A percentile compares a stretch with the other conserved stretches of the same genome.
Conservation (phyloP, 2,888 invertebrate species). For the Stenodema calcarata region DNA sequence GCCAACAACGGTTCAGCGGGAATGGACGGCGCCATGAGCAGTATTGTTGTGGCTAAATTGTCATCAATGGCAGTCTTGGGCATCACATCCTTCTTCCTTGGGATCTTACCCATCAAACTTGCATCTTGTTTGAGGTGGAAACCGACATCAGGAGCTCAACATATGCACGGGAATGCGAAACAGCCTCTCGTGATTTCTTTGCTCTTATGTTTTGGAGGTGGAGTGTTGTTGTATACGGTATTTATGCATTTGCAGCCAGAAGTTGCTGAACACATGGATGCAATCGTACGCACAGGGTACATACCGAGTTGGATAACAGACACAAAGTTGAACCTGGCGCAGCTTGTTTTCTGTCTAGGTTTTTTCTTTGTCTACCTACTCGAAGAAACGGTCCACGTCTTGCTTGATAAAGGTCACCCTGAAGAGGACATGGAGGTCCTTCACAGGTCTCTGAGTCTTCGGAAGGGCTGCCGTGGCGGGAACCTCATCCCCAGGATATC, state of each 20-base stretch:
- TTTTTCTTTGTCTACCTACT: constrained; percentile 72
- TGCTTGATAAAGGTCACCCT: constrained; percentile 61
- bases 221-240: constrained; percentile 71
- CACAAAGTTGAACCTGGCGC: constrained; percentile 64
- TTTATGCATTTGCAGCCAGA: constrained; percentile 72
- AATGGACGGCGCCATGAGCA: constrained; percentile 27
- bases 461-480: constrained; percentile 63
- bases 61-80: constrained; percentile 81
- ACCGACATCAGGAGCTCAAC: constrained; percentile 23
- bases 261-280: constrained; percentile 67
- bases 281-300: constrained; percentile 62
- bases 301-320: constrained; percentile 61
- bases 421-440: constrained; percentile 62
- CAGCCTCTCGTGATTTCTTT: constrained; percentile 65
- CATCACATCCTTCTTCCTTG: constrained; percentile 76
- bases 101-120: constrained; percentile 75
- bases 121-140: constrained; percentile 60
- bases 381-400: constrained; percentile 69
- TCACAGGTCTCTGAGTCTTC: constrained; percentile 66
- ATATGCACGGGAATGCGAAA: constrained; percentile 52
- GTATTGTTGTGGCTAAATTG: constrained; percentile 73
- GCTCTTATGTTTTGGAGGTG: constrained; percentile 71
- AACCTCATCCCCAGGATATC: constrained; percentile 59
- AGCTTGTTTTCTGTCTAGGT: constrained; percentile 69
- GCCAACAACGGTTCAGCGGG: not conserved